Percentiles rank a stretch among this genome's conserved stretches.
These are phyloP conservation scores for Trigoniulus corallinus DNA, from an alignment of 1,140 invertebrate species.

Conservation along the genomic window DNA sequence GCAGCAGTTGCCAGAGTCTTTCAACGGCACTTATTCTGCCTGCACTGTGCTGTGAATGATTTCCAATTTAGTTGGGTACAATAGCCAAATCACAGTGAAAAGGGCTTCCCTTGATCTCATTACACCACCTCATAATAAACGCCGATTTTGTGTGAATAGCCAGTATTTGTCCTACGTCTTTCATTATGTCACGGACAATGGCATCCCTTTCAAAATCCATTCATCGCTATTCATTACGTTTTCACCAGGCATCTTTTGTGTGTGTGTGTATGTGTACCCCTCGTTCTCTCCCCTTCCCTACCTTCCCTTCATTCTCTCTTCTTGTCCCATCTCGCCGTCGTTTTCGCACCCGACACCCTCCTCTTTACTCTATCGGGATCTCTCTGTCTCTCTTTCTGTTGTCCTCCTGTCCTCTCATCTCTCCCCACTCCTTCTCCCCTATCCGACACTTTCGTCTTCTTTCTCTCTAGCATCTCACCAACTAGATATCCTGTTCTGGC, in stretches of 20 bases:
- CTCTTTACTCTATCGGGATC: constrained; percentile 29
- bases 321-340: constrained; percentile 40
- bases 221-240: constrained; percentile 9
- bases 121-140: constrained; percentile 20
- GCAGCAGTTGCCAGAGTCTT: too few relatives aligned
- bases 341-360: constrained; percentile 23
- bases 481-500: constrained; percentile 8
- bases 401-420: constrained; percentile 45
- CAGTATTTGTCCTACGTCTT: constrained; percentile 22
- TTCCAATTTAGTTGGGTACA: constrained; percentile 25
- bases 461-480: background rate
- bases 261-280: too few relatives aligned
- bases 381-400: constrained; percentile 46
- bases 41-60: constrained; percentile 17
- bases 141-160: constrained; percentile 20
- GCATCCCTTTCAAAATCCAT: constrained; percentile 14
- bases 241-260: background rate
- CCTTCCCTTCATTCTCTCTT: constrained; percentile 35
- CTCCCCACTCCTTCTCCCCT: constrained; percentile 45
- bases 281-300: constrained; percentile 15
- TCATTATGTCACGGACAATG: constrained; percentile 23
- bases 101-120: constrained; percentile 22
- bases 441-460: background rate
- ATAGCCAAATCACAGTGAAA: constrained; percentile 21
- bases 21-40: background rate